Conservation (phyloP, 2,888 invertebrate genomes). For the Pheosia gnoma region DNA sequence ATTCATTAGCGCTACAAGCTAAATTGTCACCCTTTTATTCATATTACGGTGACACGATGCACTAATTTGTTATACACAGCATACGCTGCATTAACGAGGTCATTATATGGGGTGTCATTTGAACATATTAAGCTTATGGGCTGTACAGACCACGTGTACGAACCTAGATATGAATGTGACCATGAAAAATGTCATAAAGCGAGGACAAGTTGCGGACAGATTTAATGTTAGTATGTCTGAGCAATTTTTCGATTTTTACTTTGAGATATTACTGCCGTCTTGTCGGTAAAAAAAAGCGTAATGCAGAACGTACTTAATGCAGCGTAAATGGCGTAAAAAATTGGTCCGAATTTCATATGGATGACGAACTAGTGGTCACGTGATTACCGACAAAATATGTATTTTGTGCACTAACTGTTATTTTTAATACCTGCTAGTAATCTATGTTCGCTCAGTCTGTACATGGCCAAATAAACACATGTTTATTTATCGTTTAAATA, state of each 20-base stretch:
- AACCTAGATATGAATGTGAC: not conserved
- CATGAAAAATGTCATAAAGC: not conserved
- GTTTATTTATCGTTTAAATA: not conserved
- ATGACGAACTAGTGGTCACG: too few relatives aligned
- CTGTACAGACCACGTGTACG: not conserved
- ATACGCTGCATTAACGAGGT: constrained; percentile 1
- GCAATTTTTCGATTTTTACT: too few relatives aligned
- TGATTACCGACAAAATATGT: too few relatives aligned
- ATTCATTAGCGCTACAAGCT: not conserved
- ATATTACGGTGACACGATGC: constrained; percentile 3
- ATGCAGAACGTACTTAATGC: too few relatives aligned
- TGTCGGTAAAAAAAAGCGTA: too few relatives aligned
- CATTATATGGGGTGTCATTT: constrained; percentile 3
- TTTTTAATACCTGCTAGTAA: too few relatives aligned
- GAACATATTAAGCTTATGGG: not conserved
- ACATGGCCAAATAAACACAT: not conserved
- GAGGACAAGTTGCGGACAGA: not conserved
- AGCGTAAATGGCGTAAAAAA: too few relatives aligned
- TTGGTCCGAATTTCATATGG: too few relatives aligned
- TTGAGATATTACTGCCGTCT: too few relatives aligned
- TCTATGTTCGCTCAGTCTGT: not conserved
- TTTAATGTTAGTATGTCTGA: too few relatives aligned
- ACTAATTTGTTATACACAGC: constrained; percentile 1
- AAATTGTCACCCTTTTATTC: constrained; percentile 5
- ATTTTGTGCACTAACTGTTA: too few relatives aligned